Percentiles rank a stretch among this genome's conserved stretches.
Evolutionary conservation across 1,140 invertebrate species (phyloP).

Genomic region (Argopecten irradians): DNA sequence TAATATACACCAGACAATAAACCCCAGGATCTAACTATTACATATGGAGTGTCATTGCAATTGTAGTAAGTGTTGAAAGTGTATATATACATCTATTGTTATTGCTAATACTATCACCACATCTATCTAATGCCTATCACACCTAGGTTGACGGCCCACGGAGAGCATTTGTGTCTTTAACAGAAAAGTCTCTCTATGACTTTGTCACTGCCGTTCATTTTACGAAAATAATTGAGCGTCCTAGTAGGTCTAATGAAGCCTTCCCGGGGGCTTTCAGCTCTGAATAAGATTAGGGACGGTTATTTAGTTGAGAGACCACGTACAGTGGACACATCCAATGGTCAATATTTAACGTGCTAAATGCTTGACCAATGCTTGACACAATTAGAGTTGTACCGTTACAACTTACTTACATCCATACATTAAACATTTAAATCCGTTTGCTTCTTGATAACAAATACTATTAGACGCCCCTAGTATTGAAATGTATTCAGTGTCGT

Average conservation of each 20-base stretch:
- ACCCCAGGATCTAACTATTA: neutral
- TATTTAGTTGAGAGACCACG: constrained; percentile 7
- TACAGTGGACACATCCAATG: neutral
- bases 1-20: neutral
- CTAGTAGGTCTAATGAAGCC: constrained; percentile 13
- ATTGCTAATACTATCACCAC: neutral
- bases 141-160: neutral
- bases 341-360: constrained; percentile 22
- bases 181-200: neutral
- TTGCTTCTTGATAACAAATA: constrained; percentile 12
- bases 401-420: constrained; percentile 16
- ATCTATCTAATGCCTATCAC: neutral
- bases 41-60: neutral
- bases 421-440: constrained; percentile 23
- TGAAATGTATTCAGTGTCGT: neutral
- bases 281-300: constrained; percentile 15
- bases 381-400: constrained; percentile 4
- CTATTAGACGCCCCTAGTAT: neutral
- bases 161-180: neutral
- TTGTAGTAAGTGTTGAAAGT: neutral
- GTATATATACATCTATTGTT: neutral
- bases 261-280: neutral
- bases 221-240: neutral
- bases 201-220: neutral
- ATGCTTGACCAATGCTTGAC: neutral